These are phyloP conservation scores for Caenorhabditis sp. DNA, from an alignment of 2,888 invertebrate species.

Conservation along the genomic window DNA sequence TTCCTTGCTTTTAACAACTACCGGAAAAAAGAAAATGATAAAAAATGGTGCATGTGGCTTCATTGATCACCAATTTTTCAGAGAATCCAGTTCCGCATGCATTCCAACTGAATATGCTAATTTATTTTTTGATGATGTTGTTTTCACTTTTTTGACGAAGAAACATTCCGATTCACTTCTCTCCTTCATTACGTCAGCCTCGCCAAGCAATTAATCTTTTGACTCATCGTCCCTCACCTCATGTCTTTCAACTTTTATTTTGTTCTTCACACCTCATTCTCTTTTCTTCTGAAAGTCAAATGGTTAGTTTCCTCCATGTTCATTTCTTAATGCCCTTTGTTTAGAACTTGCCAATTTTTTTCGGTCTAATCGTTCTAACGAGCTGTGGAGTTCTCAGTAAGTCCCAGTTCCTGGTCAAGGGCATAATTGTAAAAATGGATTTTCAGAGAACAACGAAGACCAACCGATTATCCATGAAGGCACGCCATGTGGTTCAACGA, in stretches of 20 bases:
- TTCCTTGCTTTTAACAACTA: not conserved
- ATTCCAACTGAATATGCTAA: not conserved
- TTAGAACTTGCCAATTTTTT: conserved; percentile 12
- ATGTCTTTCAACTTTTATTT: conserved; percentile 24
- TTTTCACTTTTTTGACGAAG: conserved; percentile 1
- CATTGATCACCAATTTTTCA: conserved; percentile 1
- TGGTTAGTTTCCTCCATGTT: conserved; percentile 1
- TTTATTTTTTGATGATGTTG: not conserved
- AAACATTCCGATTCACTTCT: conserved; percentile 26
- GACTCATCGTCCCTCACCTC: conserved; percentile 32
- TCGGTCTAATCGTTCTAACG: not conserved
- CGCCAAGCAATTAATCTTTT: conserved; percentile 44
- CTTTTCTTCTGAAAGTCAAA: not conserved
- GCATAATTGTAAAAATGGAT: not conserved
- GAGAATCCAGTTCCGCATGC: not conserved
- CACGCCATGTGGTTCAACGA: conserved; percentile 11
- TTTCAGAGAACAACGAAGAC: conserved; percentile 41
- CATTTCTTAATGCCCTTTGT: not conserved
- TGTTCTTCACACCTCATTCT: not conserved
- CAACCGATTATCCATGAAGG: conserved; percentile 20
- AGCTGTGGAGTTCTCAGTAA: conserved; percentile 46
- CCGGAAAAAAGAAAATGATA: conserved; percentile 9
- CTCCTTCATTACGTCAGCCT: not conserved
- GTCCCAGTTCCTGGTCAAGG: not conserved
- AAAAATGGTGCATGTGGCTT: conserved; percentile 13